Evolutionary conservation across 2,113 vertebrate species (phyloP).

Genomic region (Passer domesticus): DNA sequence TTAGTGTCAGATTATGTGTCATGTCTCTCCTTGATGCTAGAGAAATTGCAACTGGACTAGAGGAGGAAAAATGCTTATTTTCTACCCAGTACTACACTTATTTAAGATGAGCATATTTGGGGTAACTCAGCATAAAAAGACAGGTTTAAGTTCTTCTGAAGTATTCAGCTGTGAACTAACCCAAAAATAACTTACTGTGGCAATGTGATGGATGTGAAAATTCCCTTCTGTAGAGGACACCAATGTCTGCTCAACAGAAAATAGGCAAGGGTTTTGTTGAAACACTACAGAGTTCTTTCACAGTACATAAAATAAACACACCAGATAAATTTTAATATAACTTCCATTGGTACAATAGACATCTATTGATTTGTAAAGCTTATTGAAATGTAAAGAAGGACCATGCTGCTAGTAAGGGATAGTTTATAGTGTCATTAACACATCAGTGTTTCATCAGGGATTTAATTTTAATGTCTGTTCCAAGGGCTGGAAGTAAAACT

Average conservation of each 20-base stretch:
- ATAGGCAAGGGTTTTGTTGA: not conserved
- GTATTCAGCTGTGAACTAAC: not conserved
- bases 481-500: not conserved
- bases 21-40: not conserved
- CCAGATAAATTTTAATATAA: not conserved
- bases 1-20: not conserved
- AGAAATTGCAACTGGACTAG: not conserved
- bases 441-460: not conserved
- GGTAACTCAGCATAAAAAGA: not conserved
- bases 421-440: constrained; percentile 25
- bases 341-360: not conserved
- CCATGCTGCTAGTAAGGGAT: not conserved
- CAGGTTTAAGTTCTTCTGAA: not conserved
- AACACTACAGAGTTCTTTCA: not conserved
- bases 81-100: not conserved
- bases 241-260: not conserved
- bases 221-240: not conserved
- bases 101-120: not conserved
- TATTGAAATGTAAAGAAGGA: constrained; percentile 7
- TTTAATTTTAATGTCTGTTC: not conserved
- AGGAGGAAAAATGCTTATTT: not conserved
- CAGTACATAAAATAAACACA: not conserved
- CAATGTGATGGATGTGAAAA: not conserved
- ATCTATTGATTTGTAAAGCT: constrained; percentile 11
- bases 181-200: not conserved